phyloP scores from a whole-genome alignment of 2,797 vertebrate genomes.

The Phrynocephalus forsythii region DNA sequence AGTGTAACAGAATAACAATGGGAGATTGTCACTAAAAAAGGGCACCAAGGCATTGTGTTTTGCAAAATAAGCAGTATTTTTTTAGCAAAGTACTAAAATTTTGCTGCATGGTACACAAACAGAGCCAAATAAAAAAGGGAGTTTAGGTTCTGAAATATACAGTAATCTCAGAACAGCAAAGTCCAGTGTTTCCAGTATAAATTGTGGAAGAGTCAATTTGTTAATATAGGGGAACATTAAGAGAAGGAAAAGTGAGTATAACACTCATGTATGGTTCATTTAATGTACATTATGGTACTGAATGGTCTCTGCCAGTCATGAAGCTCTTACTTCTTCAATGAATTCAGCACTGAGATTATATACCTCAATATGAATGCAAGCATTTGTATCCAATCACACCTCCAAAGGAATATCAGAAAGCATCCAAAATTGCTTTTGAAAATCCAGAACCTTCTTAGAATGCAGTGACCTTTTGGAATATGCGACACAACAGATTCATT shows the following conservation, averaged over 20 bases:
- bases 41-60: constrained; percentile 20
- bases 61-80: constrained; percentile 35
- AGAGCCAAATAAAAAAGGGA: background rate
- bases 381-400: background rate
- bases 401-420: background rate
- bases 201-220: background rate
- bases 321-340: background rate
- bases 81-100: constrained; percentile 6
- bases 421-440: background rate
- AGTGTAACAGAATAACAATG: constrained; percentile 45
- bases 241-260: background rate
- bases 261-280: background rate
- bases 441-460: background rate
- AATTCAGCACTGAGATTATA: background rate
- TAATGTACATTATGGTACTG: background rate
- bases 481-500: background rate
- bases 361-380: background rate
- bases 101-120: constrained; percentile 10
- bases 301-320: background rate
- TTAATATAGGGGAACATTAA: background rate
- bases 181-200: background rate
- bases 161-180: constrained; percentile 1
- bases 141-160: constrained; percentile 1
- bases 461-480: background rate
- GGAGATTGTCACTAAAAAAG: constrained; percentile 32